Percentiles rank a stretch among this genome's conserved stretches.
phyloP scores from a whole-genome alignment of 2,113 vertebrate species.

The Raja brachyura region DNA sequence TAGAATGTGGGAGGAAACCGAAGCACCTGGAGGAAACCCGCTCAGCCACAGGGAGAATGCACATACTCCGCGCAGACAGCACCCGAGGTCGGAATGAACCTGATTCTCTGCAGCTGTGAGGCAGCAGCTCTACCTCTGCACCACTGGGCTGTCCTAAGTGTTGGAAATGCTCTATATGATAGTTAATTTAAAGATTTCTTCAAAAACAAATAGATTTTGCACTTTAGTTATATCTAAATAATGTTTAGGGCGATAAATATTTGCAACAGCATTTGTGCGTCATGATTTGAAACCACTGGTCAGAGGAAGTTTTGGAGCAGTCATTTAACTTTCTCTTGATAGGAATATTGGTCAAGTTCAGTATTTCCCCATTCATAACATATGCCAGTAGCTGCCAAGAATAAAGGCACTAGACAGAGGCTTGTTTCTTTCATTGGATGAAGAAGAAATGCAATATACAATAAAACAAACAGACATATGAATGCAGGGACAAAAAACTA shows the following conservation, averaged over 20 bases:
- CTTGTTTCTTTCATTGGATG: neutral
- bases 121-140: no score
- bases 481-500: no score
- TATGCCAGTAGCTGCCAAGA: neutral
- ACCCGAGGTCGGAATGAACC: no score
- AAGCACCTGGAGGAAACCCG: no score
- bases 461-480: neutral
- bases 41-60: no score
- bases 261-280: neutral
- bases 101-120: no score
- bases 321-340: no score
- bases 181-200: neutral
- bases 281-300: conserved; percentile 20
- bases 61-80: no score
- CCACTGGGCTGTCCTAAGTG: no score
- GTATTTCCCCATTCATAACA: neutral
- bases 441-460: neutral
- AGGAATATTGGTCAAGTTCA: neutral
- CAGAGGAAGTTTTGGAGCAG: neutral
- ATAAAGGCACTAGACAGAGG: neutral
- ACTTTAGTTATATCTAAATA: neutral
- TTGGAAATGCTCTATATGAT: neutral
- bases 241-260: neutral
- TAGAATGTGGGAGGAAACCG: no score
- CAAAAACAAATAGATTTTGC: neutral